Evolutionary conservation across 2,888 invertebrate species (phyloP).

Genomic region (Drosophila parthenogenetica): DNA sequence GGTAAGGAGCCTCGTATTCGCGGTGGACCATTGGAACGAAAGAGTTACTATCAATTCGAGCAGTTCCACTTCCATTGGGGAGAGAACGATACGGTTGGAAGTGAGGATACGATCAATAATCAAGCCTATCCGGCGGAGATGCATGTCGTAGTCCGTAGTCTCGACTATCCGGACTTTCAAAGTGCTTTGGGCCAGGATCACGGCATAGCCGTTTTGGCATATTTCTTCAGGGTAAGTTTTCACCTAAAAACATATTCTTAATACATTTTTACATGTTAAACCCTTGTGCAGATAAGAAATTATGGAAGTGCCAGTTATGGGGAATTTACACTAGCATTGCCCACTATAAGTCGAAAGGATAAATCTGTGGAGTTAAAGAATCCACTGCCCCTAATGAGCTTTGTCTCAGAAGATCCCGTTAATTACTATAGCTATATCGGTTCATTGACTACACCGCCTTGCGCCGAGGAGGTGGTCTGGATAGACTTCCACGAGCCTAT

Average conservation of each 20-base stretch:
- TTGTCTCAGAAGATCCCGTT: constrained; percentile 86
- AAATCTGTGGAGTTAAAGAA: constrained; percentile 86
- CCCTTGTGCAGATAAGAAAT: constrained; percentile 86
- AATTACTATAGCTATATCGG: constrained; percentile 94
- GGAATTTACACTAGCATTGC: constrained; percentile 83
- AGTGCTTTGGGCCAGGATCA: constrained; percentile 89
- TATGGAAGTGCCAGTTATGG: constrained; percentile 20
- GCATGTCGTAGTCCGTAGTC: constrained; percentile 91
- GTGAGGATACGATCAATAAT: constrained; percentile 86
- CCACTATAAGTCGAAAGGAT: constrained; percentile 72
- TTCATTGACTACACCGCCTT: constrained; percentile 94
- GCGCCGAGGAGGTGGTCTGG: constrained; percentile 94
- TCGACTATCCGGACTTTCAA: constrained; percentile 87
- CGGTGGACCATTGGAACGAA: constrained; percentile 88
- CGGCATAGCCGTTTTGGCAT: constrained; percentile 92
- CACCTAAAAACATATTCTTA: too few species aligned
- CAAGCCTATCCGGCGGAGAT: constrained; percentile 88
- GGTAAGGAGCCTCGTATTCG: constrained; percentile 86
- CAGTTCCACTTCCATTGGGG: constrained; percentile 92
- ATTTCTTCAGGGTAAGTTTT: constrained; percentile 90
- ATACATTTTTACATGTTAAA: not conserved
- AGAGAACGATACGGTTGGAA: constrained; percentile 90
- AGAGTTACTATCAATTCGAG: constrained; percentile 87
- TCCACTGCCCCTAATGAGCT: constrained; percentile 86
- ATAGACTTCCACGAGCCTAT: constrained; percentile 92